These are phyloP conservation scores for Drosophila flavopinicola DNA, from an alignment of 2,888 invertebrate species.

Conservation along the genomic window DNA sequence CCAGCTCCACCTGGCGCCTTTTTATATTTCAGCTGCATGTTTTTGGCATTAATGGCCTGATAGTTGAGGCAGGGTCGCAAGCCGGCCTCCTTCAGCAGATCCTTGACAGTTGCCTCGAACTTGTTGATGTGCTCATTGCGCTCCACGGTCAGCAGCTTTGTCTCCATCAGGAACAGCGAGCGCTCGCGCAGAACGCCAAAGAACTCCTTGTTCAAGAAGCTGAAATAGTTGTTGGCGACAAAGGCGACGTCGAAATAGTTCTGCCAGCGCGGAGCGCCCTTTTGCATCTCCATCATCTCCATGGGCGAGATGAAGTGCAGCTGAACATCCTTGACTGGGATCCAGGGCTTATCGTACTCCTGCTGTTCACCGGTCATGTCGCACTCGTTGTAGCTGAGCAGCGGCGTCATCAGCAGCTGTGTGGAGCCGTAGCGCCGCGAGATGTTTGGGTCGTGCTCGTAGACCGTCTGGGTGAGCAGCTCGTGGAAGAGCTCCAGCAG, in stretches of 20 bases:
- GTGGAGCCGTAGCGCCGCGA: conserved; percentile 85
- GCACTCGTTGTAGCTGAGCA: conserved; percentile 62
- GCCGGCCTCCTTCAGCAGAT: conserved; percentile 86
- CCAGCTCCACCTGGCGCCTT: conserved; percentile 24
- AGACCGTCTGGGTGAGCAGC: conserved; percentile 86
- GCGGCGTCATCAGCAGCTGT: conserved; percentile 74
- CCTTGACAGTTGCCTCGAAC: conserved; percentile 86
- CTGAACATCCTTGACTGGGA: conserved; percentile 86
- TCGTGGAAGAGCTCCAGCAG: conserved; percentile 89
- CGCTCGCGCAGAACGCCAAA: conserved; percentile 86
- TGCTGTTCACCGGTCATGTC: conserved; percentile 83
- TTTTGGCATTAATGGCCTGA: conserved; percentile 82
- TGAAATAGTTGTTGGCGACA: conserved; percentile 87
- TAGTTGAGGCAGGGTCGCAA: conserved; percentile 85
- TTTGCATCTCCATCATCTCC: conserved; percentile 86
- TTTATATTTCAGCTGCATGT: conserved; percentile 79
- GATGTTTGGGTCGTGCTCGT: conserved; percentile 85
- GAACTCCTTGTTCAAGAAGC: conserved; percentile 86
- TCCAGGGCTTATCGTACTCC: conserved; percentile 86
- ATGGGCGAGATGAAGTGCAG: conserved; percentile 88
- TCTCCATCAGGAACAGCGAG: conserved; percentile 88
- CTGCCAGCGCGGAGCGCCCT: conserved; percentile 86
- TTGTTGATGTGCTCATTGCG: conserved; percentile 87
- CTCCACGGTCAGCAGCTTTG: conserved; percentile 87
- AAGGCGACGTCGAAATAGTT: conserved; percentile 89